These are phyloP conservation scores for Cerastoderma edule DNA, from an alignment of 2,888 invertebrate species.

Conservation along the genomic window DNA sequence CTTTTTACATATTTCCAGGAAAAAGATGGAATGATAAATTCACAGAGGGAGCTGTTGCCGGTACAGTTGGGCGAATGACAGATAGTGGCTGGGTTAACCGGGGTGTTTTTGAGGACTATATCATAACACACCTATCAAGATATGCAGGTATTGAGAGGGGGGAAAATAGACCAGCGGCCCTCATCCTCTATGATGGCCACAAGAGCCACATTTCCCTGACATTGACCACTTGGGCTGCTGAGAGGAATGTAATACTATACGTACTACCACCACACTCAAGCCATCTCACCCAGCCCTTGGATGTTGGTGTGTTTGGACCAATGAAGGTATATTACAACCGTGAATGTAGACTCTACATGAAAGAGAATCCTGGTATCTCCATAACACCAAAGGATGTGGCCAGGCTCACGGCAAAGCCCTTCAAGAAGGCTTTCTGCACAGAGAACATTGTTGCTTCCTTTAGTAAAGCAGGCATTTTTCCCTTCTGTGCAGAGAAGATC, in stretches of 20 bases:
- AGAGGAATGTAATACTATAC: constrained; percentile 45
- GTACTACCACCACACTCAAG: constrained; percentile 35
- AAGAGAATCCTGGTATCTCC: constrained; percentile 29
- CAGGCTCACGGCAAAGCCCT: constrained; percentile 36
- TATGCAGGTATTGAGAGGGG: constrained; percentile 30
- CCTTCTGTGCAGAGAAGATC: constrained; percentile 29
- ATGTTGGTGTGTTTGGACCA: constrained; percentile 43
- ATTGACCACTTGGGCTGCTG: constrained; percentile 42
- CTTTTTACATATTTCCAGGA: constrained; percentile 51
- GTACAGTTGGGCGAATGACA: constrained; percentile 46
- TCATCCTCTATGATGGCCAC: constrained; percentile 50
- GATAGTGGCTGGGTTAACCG: constrained; percentile 51
- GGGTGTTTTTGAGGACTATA: constrained; percentile 36
- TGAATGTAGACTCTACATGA: constrained; percentile 35
- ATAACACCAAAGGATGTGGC: constrained; percentile 43
- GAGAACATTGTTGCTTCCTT: constrained; percentile 34
- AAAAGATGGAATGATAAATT: constrained; percentile 49
- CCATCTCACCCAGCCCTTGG: constrained; percentile 44
- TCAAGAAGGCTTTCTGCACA: constrained; percentile 30
- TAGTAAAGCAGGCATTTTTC: constrained; percentile 37
- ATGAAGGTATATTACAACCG: constrained; percentile 30
- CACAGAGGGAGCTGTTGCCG: constrained; percentile 30
- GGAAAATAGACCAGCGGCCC: constrained; percentile 1
- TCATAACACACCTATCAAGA: constrained; percentile 44
- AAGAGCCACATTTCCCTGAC: constrained; percentile 39